These are phyloP conservation scores for Lepetodrilus schrolli DNA, from an alignment of 2,888 invertebrate genomes.

Conservation along the genomic window DNA sequence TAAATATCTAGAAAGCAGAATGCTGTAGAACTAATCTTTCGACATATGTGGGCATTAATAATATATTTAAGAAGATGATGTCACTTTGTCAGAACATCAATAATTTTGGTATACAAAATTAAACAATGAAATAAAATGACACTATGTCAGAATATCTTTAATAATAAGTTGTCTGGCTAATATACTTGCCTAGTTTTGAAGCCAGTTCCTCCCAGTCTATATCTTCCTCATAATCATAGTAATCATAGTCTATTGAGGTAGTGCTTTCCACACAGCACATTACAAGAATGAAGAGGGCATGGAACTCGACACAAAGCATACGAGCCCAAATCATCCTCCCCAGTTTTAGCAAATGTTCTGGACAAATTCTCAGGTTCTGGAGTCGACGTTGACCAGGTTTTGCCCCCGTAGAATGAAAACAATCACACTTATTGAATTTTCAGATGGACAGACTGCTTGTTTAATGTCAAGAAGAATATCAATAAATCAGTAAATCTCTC, in stretches of 20 bases:
- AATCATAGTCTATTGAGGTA: background rate
- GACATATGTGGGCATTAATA: too few relatives aligned
- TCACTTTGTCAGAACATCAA: too few relatives aligned
- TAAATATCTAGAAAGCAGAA: too few relatives aligned
- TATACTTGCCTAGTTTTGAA: background rate
- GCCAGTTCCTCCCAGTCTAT: conserved; percentile 24
- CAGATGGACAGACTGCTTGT: background rate
- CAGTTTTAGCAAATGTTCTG: background rate
- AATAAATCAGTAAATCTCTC: conserved; percentile 5
- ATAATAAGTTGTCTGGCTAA: background rate
- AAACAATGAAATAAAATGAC: background rate
- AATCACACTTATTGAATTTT: conserved; percentile 15
- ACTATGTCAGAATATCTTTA: background rate
- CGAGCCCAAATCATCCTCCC: background rate
- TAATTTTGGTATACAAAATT: background rate
- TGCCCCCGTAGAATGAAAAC: conserved; percentile 14
- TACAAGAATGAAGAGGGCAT: background rate
- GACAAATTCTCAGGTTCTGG: background rate
- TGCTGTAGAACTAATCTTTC: too few relatives aligned
- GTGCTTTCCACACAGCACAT: background rate
- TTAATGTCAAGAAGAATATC: background rate
- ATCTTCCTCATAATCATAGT: conserved; percentile 14
- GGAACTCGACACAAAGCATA: background rate
- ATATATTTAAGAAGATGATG: too few relatives aligned
- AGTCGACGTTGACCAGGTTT: background rate